A percentile compares a stretch with the other conserved stretches of the same genome.
phyloP scores from a whole-genome alignment of 2,797 vertebrate species.

The Kryptopterus vitreolus region DNA sequence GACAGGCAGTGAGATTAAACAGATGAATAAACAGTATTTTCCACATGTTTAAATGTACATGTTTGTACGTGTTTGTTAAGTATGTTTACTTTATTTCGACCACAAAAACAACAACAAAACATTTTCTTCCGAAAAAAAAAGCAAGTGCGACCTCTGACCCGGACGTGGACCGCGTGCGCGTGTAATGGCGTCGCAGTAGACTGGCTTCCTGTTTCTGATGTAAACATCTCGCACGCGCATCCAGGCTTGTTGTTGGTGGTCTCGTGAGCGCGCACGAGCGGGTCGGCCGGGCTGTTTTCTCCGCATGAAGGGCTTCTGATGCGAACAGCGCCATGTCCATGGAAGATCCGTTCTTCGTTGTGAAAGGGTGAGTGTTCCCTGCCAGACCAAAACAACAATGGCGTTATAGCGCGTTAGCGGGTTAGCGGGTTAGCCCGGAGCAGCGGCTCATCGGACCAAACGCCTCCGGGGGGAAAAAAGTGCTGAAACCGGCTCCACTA shows the following conservation, averaged over 20 bases:
- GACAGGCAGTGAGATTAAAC: too few species aligned
- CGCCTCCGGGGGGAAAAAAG: too few species aligned
- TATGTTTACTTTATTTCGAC: not conserved
- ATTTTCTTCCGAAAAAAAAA: not conserved
- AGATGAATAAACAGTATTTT: too few species aligned
- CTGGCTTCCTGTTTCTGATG: constrained; percentile 32
- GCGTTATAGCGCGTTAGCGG: too few species aligned
- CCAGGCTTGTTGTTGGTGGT: not conserved
- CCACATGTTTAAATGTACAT: too few species aligned
- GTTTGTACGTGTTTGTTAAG: not conserved
- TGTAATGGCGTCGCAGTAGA: constrained; percentile 47
- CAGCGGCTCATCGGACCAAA: not conserved
- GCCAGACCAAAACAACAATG: not conserved
- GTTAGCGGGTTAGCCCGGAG: not conserved
- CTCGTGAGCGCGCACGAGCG: not conserved
- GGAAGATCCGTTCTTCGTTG: constrained; percentile 98
- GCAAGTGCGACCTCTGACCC: constrained; percentile 32
- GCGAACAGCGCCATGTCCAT: constrained; percentile 83
- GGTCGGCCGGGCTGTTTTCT: constrained; percentile 31
- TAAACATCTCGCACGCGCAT: constrained; percentile 49
- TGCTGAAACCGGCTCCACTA: too few species aligned
- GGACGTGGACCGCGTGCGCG: constrained; percentile 43
- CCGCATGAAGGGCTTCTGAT: constrained; percentile 20
- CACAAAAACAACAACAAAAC: not conserved
- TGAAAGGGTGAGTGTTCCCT: constrained; percentile 85